Evolutionary conservation across 2,888 invertebrate genomes (phyloP).

Genomic region (Lypha dubia): DNA sequence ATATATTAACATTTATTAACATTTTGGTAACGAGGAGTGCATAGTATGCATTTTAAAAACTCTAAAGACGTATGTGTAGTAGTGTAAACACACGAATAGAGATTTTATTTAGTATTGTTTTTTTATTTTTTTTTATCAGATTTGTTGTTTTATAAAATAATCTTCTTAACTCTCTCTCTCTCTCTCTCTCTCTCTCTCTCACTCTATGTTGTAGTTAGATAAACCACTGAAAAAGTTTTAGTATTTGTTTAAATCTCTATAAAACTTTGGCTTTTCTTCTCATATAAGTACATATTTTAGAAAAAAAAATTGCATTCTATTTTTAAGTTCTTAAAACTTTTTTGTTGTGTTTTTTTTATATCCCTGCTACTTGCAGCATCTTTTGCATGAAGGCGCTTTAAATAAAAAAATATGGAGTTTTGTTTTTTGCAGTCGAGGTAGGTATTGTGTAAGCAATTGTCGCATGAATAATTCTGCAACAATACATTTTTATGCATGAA

Average conservation of each 20-base stretch:
- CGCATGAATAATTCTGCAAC: slow-evolving; percentile 66
- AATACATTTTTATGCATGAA: slow-evolving; percentile 54
- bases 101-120: too few species aligned
- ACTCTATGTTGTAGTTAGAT: background rate
- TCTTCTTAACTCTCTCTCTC: background rate
- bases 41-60: too few species aligned
- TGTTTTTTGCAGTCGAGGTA: slow-evolving; percentile 74
- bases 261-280: background rate
- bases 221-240: background rate
- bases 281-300: background rate
- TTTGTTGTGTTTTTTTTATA: background rate
- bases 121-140: background rate
- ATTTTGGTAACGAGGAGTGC: too few species aligned
- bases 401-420: background rate
- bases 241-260: background rate
- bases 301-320: background rate
- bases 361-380: background rate
- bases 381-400: background rate
- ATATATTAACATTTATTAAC: too few species aligned
- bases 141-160: slow-evolving; percentile 11
- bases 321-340: background rate
- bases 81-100: too few species aligned
- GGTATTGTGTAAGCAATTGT: slow-evolving; percentile 73
- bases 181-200: too few species aligned
- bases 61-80: too few species aligned